Conservation (phyloP, 92 coral and sea anemone species). For the Umimayanthus chanpuru region DNA sequence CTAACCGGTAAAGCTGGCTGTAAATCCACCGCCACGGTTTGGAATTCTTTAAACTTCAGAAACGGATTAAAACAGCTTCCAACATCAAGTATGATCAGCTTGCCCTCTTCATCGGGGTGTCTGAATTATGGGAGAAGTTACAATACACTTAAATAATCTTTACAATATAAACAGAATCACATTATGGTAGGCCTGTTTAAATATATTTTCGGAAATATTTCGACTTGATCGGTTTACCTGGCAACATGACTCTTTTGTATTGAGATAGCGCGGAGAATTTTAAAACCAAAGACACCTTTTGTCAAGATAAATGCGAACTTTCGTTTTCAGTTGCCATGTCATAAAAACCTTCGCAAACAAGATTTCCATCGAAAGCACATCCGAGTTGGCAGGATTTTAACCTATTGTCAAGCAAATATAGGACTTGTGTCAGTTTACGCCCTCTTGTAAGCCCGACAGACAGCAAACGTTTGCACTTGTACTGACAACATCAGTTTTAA, state of each 20-base stretch:
- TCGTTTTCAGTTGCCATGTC: too few relatives aligned
- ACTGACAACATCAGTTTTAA: too few relatives aligned
- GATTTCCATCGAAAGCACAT: too few relatives aligned
- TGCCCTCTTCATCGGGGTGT: conserved; percentile 45
- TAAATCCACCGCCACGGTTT: conserved; percentile 81
- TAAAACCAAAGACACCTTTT: too few relatives aligned
- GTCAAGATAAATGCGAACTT: too few relatives aligned
- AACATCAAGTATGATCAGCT: conserved; percentile 85
- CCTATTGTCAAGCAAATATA: too few relatives aligned
- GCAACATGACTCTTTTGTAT: background rate
- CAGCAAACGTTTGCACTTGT: too few relatives aligned
- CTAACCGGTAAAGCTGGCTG: conserved; percentile 84
- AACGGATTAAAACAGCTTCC: conserved; percentile 99
- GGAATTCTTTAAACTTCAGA: conserved; percentile 58
- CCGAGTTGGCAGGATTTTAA: too few relatives aligned
- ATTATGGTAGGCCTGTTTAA: background rate
- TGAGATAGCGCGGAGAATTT: too few relatives aligned
- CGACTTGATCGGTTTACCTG: background rate
- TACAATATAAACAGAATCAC: background rate
- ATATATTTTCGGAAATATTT: too few relatives aligned
- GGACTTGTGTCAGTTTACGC: too few relatives aligned
- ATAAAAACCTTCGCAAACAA: too few relatives aligned
- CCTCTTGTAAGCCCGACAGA: background rate
- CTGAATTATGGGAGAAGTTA: conserved; percentile 12
- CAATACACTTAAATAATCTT: background rate